Evolutionary conservation across 1,140 invertebrate genomes (phyloP).

Genomic region (Belonocnema kinseyi): DNA sequence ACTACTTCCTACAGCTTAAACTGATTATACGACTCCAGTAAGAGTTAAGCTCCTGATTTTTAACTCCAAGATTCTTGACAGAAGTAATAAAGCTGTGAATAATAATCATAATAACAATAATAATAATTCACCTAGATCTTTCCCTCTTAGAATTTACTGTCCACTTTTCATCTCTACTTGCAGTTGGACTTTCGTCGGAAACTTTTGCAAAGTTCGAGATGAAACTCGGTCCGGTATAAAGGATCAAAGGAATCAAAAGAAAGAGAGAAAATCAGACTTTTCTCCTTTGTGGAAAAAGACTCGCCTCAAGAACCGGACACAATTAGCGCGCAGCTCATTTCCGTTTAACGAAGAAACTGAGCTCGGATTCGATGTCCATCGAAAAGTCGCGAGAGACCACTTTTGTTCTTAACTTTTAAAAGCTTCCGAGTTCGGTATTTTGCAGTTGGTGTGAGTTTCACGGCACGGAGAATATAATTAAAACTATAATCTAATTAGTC

Average conservation of each 20-base stretch:
- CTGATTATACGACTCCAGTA: slow-evolving; percentile 49
- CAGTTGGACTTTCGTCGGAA: slow-evolving; percentile 19
- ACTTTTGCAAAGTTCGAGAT: slow-evolving; percentile 5
- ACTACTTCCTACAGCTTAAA: slow-evolving; percentile 55
- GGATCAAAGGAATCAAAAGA: background rate
- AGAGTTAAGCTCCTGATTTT: slow-evolving; percentile 46
- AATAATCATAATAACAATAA: slow-evolving; percentile 47
- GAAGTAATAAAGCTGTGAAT: slow-evolving; percentile 53
- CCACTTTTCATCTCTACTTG: slow-evolving; percentile 13
- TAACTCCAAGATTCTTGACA: slow-evolving; percentile 44
- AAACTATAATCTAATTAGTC: background rate
- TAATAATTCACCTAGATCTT: slow-evolving; percentile 36
- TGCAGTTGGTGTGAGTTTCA: background rate
- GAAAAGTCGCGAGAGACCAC: background rate
- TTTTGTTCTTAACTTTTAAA: slow-evolving; percentile 19
- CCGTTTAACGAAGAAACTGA: slow-evolving; percentile 19
- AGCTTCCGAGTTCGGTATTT: slow-evolving; percentile 12
- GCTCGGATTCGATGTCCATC: slow-evolving; percentile 3
- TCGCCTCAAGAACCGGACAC: slow-evolving; percentile 29
- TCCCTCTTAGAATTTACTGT: background rate
- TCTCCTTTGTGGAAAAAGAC: background rate
- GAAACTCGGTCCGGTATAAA: background rate
- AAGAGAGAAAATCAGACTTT: background rate
- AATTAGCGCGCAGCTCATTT: slow-evolving; percentile 29
- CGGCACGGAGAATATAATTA: slow-evolving; percentile 11